These are phyloP conservation scores for Neuroscelio doddi DNA, from an alignment of 2,888 invertebrate species.

Conservation along the genomic window DNA sequence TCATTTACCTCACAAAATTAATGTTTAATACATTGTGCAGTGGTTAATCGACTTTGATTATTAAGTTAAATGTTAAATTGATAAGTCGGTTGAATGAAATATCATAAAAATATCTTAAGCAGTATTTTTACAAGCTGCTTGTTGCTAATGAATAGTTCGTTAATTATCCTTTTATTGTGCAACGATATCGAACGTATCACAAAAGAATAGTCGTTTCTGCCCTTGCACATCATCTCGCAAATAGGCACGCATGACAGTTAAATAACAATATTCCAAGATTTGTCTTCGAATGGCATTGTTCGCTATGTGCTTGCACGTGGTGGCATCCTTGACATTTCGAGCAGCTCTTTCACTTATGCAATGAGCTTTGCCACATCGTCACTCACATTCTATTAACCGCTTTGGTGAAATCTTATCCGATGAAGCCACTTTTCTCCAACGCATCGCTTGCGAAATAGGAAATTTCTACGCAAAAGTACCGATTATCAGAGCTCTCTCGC, in stretches of 20 bases:
- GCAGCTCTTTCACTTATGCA: constrained; percentile 65
- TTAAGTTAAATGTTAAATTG: no score
- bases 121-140: no score
- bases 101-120: constrained; percentile 29
- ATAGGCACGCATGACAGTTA: constrained; percentile 13
- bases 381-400: constrained; percentile 54
- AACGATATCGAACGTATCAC: not conserved
- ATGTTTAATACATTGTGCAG: no score
- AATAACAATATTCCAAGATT: constrained; percentile 20
- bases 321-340: constrained; percentile 64
- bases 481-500: not conserved
- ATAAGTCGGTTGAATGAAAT: constrained; percentile 1
- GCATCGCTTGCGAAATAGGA: not conserved
- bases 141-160: no score
- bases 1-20: no score
- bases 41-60: no score
- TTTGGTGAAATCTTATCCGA: constrained; percentile 49
- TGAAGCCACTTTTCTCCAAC: not conserved
- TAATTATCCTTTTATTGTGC: no score
- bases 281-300: constrained; percentile 35
- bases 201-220: constrained; percentile 10
- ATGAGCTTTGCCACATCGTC: constrained; percentile 55
- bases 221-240: constrained; percentile 23
- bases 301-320: constrained; percentile 44
- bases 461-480: constrained; percentile 2